A percentile compares a stretch with the other conserved stretches of the same genome.
phyloP scores from a whole-genome alignment of 2,888 invertebrate genomes.

The Drosophila macrospina region DNA sequence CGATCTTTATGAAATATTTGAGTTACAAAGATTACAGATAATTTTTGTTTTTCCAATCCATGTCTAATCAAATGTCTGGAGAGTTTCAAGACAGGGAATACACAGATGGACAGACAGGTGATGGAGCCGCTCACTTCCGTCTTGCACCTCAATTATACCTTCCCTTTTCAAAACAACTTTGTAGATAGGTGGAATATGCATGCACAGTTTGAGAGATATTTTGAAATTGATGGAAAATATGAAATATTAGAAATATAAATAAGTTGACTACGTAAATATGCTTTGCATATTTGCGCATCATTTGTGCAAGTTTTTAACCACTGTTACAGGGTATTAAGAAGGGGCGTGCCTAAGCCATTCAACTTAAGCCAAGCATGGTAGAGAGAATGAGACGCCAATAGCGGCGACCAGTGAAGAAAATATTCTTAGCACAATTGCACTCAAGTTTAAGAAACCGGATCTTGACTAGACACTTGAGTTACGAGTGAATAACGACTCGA shows the following conservation, averaged over 20 bases:
- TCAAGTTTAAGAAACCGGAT: constrained; percentile 57
- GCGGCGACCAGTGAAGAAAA: constrained; percentile 29
- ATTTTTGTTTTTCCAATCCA: constrained; percentile 4
- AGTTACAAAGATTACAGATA: constrained; percentile 2
- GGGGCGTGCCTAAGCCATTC: constrained; percentile 44
- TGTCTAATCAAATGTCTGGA: constrained; percentile 4
- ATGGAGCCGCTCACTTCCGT: constrained; percentile 16
- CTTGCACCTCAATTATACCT: constrained; percentile 12
- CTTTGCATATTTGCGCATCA: background rate
- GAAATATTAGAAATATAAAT: background rate
- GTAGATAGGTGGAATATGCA: background rate
- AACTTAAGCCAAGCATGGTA: constrained; percentile 37
- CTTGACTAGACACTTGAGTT: constrained; percentile 48
- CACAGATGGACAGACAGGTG: constrained; percentile 15
- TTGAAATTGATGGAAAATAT: background rate
- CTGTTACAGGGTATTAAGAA: constrained; percentile 31
- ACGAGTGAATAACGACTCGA: constrained; percentile 24
- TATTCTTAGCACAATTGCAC: constrained; percentile 47
- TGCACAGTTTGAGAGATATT: background rate
- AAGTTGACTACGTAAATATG: background rate
- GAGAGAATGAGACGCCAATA: constrained; percentile 44
- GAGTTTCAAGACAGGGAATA: constrained; percentile 4
- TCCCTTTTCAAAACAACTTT: background rate
- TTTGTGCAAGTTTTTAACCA: background rate
- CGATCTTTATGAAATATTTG: background rate